Evolutionary conservation across 1,140 invertebrate genomes (phyloP).

Genomic region (Laupala kohalensis): DNA sequence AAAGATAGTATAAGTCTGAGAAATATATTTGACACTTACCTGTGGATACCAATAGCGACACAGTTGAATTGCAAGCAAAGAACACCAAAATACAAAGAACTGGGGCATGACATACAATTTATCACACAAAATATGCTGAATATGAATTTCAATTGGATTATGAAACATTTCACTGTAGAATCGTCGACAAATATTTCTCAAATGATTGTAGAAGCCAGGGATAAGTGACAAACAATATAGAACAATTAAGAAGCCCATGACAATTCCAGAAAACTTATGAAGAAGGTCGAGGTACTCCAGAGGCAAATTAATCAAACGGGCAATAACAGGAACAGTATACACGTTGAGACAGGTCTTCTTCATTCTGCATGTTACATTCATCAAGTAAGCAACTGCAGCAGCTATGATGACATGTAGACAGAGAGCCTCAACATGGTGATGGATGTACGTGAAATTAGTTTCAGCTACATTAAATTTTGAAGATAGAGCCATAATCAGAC

Average conservation of each 20-base stretch:
- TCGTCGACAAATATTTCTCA: slow-evolving; percentile 25
- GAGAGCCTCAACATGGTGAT: slow-evolving; percentile 27
- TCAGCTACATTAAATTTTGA: slow-evolving; percentile 19
- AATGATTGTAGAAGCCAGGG: slow-evolving; percentile 28
- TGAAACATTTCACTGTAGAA: slow-evolving; percentile 22
- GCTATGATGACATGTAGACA: slow-evolving; percentile 30
- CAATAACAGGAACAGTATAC: slow-evolving; percentile 35
- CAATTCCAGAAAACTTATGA: slow-evolving; percentile 33
- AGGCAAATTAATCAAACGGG: slow-evolving; percentile 31
- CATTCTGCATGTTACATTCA: slow-evolving; percentile 31
- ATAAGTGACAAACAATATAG: slow-evolving; percentile 29
- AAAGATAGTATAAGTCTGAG: neutral
- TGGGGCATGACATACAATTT: slow-evolving; percentile 32
- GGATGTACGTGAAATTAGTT: slow-evolving; percentile 4
- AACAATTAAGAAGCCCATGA: slow-evolving; percentile 32
- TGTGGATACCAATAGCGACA: slow-evolving; percentile 20
- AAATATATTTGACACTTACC: neutral
- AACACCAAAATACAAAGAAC: slow-evolving; percentile 34
- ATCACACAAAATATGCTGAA: slow-evolving; percentile 28
- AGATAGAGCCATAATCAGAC: neutral
- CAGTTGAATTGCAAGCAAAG: slow-evolving; percentile 29
- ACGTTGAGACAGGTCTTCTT: slow-evolving; percentile 27
- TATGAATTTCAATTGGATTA: slow-evolving; percentile 28
- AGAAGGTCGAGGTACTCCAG: slow-evolving; percentile 29
- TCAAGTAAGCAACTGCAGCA: slow-evolving; percentile 29